Conservation (phyloP, 2,113 vertebrate genomes). For the Martes martes region DNA sequence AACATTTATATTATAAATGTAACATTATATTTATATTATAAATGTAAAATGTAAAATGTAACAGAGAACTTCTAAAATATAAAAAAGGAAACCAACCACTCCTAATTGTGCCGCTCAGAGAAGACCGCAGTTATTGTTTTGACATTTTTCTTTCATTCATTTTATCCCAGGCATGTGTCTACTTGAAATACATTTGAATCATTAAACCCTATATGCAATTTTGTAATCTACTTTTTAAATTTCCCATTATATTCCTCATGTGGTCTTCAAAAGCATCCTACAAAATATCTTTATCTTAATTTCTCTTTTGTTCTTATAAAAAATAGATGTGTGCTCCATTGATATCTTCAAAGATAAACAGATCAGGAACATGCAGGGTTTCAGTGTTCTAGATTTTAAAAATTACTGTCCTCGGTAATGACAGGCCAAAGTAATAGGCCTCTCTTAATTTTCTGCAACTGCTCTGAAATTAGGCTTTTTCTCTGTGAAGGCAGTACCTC, state of each 20-base stretch:
- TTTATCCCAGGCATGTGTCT: neutral
- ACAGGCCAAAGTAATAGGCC: neutral
- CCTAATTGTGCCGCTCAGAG: neutral
- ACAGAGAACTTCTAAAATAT: neutral
- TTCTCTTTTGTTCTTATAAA: neutral
- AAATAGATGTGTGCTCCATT: neutral
- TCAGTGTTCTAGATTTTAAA: neutral
- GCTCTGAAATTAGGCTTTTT: neutral
- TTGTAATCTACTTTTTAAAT: neutral
- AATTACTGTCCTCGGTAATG: neutral
- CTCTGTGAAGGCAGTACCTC: neutral
- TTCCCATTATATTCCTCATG: neutral
- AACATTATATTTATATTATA: neutral
- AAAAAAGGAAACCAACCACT: neutral
- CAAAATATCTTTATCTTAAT: neutral
- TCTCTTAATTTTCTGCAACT: neutral
- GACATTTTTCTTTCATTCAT: neutral
- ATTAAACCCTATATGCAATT: neutral
- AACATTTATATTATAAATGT: neutral
- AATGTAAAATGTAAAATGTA: neutral
- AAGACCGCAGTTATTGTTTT: neutral
- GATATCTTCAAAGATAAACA: neutral
- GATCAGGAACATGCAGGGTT: neutral
- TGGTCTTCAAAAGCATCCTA: neutral
- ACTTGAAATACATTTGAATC: neutral